Base-by-base conservation (phyloP, 64 coral and sea anemone species). In the Stylophora pistillata region DNA sequence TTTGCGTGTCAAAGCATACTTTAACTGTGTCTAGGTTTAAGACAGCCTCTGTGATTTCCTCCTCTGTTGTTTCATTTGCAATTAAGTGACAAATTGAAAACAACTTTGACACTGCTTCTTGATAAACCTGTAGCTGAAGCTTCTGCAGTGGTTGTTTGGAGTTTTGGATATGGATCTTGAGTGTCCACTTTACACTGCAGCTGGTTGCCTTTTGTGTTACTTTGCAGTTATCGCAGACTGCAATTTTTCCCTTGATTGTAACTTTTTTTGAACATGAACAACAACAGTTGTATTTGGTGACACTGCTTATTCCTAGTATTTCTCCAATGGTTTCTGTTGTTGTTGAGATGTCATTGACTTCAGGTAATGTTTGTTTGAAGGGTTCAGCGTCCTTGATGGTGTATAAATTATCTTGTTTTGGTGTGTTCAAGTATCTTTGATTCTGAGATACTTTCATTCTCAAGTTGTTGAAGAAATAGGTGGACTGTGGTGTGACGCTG, bases 361-460 rank as follows among this genome's bases (percentile, higher is more conserved):
- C 47, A 68, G 64, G 63, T 71, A 76, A 72, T 63, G 70, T 78
- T 55, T 58, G 57, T 85, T 83, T 60, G 59, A 95, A 91, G 63
- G 89, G 71, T 53, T 75, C 78, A 78, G 74, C 73, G n/a, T 34
- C 55, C 34, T 60, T 79, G 65, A 91, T 95, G 29, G 85, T 88
- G 62, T 90, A 95, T 75, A 88, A 80, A 85, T 95, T 85, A n/a
- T 91, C 85, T 85, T 91, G 85, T 70, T 95, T 95, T 76, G 94
- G 94, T 26, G 85, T 95, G 76, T 95, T 95, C 30, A 95, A 86
- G 60, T 95, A 95, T 57, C 57, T 88, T 62, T 95, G 73, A 85
- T 79, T 87, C 71, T 95, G 77, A 57, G 41, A 82, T 34, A 82
- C 58, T 79, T 87, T 86, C 37, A 88, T 80, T 65, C 93, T 73